A percentile compares a stretch with the other conserved stretches of the same genome.
These are phyloP conservation scores for Laticauda laticaudata DNA, from an alignment of 2,113 vertebrate species.

Conservation along the genomic window DNA sequence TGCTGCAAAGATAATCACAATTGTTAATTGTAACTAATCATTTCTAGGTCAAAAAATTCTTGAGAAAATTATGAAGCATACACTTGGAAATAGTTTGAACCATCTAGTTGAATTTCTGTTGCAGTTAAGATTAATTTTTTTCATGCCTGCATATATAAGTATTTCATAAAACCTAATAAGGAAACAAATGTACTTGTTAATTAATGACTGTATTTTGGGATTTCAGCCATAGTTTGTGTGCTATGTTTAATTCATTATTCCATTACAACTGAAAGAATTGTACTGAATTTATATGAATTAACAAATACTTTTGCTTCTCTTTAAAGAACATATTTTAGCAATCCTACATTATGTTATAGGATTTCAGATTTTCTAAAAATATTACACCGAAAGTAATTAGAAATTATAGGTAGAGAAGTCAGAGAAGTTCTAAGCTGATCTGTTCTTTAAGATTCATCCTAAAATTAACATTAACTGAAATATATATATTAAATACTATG, in stretches of 20 bases:
- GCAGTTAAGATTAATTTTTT: constrained; percentile 50
- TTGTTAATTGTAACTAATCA: constrained; percentile 2
- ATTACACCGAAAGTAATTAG: constrained; percentile 53
- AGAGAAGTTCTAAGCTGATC: constrained; percentile 58
- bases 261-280: constrained; percentile 34
- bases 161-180: constrained; percentile 53
- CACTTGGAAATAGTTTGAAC: constrained; percentile 33
- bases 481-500: constrained; percentile 56
- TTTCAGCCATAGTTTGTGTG: constrained; percentile 45
- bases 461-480: constrained; percentile 61
- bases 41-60: constrained; percentile 36
- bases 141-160: constrained; percentile 50
- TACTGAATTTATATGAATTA: constrained; percentile 28
- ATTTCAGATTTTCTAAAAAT: constrained; percentile 23
- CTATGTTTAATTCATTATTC: constrained; percentile 31
- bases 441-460: constrained; percentile 57
- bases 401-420: constrained; percentile 53
- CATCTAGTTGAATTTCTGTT: constrained; percentile 31
- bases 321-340: constrained; percentile 38
- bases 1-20: constrained; percentile 24
- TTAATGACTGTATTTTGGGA: constrained; percentile 49
- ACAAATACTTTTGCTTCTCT: constrained; percentile 16
- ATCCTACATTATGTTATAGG: constrained; percentile 38
- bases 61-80: constrained; percentile 30
- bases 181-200: constrained; percentile 37